Evolutionary conservation across 2,113 vertebrate species (phyloP).

Genomic region (Rhipidura dahli): DNA sequence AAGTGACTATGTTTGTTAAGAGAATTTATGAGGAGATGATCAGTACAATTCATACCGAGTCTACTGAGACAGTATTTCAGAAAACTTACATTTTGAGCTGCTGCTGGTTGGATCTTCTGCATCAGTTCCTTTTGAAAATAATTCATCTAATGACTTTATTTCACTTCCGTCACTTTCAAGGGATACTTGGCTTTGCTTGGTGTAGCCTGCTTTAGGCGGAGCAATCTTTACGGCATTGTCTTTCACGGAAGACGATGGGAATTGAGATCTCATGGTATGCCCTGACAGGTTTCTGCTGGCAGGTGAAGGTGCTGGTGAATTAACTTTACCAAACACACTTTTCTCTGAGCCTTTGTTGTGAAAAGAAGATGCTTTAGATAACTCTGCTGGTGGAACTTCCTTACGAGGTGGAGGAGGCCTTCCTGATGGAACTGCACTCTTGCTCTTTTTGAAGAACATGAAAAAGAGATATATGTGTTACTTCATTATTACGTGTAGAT

Average conservation of each 20-base stretch:
- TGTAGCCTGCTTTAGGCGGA: neutral
- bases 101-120: conserved; percentile 51
- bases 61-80: neutral
- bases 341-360: neutral
- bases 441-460: neutral
- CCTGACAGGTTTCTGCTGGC: neutral
- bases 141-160: conserved; percentile 74
- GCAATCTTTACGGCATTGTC: neutral
- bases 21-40: neutral
- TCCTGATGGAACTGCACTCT: neutral
- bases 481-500: neutral
- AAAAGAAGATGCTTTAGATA: neutral
- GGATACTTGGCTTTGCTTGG: conserved; percentile 21
- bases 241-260: neutral
- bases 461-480: neutral
- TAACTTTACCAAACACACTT: neutral
- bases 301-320: neutral
- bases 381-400: conserved; percentile 37
- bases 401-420: neutral
- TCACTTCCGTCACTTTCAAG: conserved; percentile 40
- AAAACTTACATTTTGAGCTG: conserved; percentile 71
- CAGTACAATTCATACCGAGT: neutral
- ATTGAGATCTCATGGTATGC: accelerated
- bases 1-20: neutral
- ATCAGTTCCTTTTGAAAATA: conserved; percentile 49